Base-by-base conservation (phyloP, 2,113 vertebrate genomes). In the Narcine bancroftii region DNA sequence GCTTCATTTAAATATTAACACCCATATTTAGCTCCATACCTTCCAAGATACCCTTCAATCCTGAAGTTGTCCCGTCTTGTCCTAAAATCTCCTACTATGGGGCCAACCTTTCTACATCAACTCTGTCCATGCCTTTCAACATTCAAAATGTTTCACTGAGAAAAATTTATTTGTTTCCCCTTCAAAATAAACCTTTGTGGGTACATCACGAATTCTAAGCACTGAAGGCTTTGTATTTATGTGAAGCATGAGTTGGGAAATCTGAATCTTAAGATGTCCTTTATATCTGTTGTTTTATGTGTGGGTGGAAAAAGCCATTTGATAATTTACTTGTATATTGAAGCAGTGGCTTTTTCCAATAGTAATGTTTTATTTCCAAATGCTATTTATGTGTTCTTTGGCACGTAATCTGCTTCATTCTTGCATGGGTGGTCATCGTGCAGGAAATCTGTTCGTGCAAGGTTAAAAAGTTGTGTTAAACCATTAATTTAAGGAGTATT, bases 361-460 rank as follows among this genome's bases (percentile, higher is more conserved):
- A 29, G 63, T 29, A 69, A 69, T 39, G n/a, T 60, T n/a, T 65
- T 53, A 24, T 24, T 47, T 89, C 56, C 13, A 1, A 21, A 39
- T 69, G 63, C 65, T 69, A 42, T 91, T 69, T 45, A 63, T 89
- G 60, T 69, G 47, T 91, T 71, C 63, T 45, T 91, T 91, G 89
- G 89, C 65, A 87, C 36, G 81, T 60, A 53, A 33, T 60, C 39
- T 69, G 65, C 71, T 91, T 91, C 29, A 29, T 91, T 87, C 56
- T 91, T 91, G 89, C 89, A 91, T 91, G 89, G 24, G 9, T 33
- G 65, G 19, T 45, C 45, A 66, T 47, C 26, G 2, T 91, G 89
- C 33, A 69, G 39, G 21, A 45, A 91, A 69, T 26, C 63, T 91
- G 63, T 66, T 69, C 11, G 87, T 69, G 71, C 65, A 91, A 69